Evolutionary conservation across 37 sponge, comb jelly and placozoan species (phyloP).

Genomic region (Bolinopsis microptera): DNA sequence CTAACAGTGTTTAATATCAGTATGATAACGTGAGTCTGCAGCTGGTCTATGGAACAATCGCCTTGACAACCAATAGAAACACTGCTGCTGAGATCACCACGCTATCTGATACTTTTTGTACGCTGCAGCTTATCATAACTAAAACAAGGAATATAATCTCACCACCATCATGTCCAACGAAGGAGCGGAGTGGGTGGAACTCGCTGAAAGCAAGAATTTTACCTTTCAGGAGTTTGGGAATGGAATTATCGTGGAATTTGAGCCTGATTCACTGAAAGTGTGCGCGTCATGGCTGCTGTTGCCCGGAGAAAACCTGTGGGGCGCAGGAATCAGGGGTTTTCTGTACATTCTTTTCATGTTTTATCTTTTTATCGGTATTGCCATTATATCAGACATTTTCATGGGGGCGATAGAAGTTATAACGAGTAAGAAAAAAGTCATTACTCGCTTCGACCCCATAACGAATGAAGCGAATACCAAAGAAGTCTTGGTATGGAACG

Average conservation of each 20-base stretch:
- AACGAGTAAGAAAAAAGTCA: constrained; percentile 67
- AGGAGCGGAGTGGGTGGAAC: background rate
- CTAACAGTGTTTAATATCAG: too few relatives aligned
- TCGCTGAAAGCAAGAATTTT: background rate
- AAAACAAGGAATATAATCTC: background rate
- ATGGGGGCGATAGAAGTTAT: constrained; percentile 77
- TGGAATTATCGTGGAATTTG: constrained; percentile 20
- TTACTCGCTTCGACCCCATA: constrained; percentile 69
- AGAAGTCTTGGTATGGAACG: constrained; percentile 76
- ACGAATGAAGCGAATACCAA: constrained; percentile 56
- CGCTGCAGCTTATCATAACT: background rate
- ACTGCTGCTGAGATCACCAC: too few relatives aligned
- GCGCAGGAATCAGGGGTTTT: constrained; percentile 57
- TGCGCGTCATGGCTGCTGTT: constrained; percentile 64
- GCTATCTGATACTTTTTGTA: background rate
- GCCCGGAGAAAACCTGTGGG: constrained; percentile 73
- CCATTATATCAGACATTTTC: constrained; percentile 74
- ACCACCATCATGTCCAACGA: background rate
- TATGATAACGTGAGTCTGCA: constrained; percentile 10
- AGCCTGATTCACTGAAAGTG: background rate
- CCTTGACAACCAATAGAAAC: background rate
- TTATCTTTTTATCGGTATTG: constrained; percentile 73
- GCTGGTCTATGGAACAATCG: background rate
- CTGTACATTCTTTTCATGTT: constrained; percentile 69
- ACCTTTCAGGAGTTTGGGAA: background rate